Evolutionary conservation across 2,797 vertebrate species (phyloP), one percentile per base, ranked within the genome.

Genomic region (Gymnoscopelus braueri): DNA sequence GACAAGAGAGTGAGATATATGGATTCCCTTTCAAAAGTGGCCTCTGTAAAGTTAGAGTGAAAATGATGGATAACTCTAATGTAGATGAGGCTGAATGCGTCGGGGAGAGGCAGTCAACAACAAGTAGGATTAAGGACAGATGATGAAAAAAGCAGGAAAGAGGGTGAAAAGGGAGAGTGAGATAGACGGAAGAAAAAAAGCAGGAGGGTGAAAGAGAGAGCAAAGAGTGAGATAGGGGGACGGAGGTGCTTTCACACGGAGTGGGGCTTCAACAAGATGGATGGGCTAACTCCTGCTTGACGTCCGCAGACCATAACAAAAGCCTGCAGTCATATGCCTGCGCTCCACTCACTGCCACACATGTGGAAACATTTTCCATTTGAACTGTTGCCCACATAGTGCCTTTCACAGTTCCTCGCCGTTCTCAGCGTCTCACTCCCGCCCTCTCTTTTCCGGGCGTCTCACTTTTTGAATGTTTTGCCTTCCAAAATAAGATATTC

Each of bases 281-380:
- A 86, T 84, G 10, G 39, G 39, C 8, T 32, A 82, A 77, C 63
- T 60, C 63, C 67, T 65, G 44, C 53, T 60, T 53, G 63, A 73
- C 15, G 47, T 71, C 69, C 50, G 63, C 3, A 1, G 68, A 83
- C 13, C 8, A 83, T 56, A 86, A 83, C 63, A 74, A 81, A 79
- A 78, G 60, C 71, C 62, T 29, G 51, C 76, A 87, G 74, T 79
- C 78, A 74, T 84, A 86, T n/a, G 72, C 80, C 78, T 73, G 67
- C 67, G 69, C 59, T 59, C 67, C 63, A 24, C 76, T 63, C 63
- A 50, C 76, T 63, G 55, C 77, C 72, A 65, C 76, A 88, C 87
- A 87, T 79, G 73, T 86, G 87, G 86, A 88, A 90, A 80, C 87
- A 77, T 69, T 86, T 89, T 87, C 73, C 71, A 77, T 76, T 76